Percentiles rank a stretch among this genome's conserved stretches.
phyloP scores from a whole-genome alignment of 2,797 vertebrate genomes.

The Typhlichthys subterraneus region DNA sequence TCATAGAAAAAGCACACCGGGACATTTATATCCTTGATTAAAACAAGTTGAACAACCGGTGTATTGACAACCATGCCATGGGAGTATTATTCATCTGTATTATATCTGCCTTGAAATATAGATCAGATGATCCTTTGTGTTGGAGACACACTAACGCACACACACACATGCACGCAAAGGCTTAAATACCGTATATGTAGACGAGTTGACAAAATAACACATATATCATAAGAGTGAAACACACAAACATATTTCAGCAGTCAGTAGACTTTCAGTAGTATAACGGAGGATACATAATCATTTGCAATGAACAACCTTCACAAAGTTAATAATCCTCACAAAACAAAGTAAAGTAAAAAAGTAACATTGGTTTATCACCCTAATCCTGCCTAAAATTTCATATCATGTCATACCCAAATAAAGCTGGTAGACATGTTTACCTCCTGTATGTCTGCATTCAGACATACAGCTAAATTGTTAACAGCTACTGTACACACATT shows the following conservation, averaged over 20 bases:
- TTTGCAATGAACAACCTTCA: no score
- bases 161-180: not conserved
- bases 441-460: constrained; percentile 1
- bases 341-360: no score
- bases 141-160: not conserved
- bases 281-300: no score
- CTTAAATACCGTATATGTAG: not conserved
- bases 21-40: constrained; percentile 39
- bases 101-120: constrained; percentile 36
- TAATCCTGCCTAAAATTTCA: no score
- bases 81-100: constrained; percentile 42
- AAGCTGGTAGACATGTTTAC: not conserved
- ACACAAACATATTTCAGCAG: not conserved
- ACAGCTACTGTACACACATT: constrained; percentile 30
- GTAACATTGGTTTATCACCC: no score
- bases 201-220: not conserved
- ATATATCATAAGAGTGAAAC: not conserved
- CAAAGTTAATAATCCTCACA: no score
- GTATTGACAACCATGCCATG: constrained; percentile 42
- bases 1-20: not conserved
- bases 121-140: constrained; percentile 24
- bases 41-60: constrained; percentile 36
- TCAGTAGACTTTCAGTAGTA: no score
- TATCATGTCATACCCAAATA: no score
- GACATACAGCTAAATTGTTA: constrained; percentile 11